These are phyloP conservation scores for Odontamblyopus rebecca DNA, from an alignment of 2,797 vertebrate species.

Conservation along the genomic window DNA sequence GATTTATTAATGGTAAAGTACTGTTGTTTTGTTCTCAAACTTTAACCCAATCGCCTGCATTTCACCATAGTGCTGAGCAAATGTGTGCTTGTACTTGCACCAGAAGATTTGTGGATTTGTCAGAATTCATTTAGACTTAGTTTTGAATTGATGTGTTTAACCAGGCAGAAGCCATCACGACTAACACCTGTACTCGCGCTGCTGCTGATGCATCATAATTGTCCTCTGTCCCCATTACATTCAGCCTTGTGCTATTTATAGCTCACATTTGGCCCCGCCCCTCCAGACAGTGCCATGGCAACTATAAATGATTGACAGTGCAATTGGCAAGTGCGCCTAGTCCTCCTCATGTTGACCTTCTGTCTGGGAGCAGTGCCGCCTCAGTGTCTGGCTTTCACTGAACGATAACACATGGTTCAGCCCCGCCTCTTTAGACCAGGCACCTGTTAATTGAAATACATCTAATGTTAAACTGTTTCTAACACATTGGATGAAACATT, in stretches of 20 bases:
- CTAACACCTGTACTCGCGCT: slow-evolving; percentile 28
- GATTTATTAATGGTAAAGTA: neutral
- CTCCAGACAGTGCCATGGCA: slow-evolving; percentile 38
- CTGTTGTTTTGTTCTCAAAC: neutral
- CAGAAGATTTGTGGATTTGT: slow-evolving; percentile 41
- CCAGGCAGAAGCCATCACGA: slow-evolving; percentile 16
- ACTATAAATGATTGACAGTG: slow-evolving; percentile 63
- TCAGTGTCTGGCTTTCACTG: slow-evolving; percentile 37
- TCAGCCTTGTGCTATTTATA: slow-evolving; percentile 67
- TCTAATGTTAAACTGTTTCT: neutral
- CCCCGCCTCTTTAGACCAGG: slow-evolving; percentile 8
- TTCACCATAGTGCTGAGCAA: slow-evolving; percentile 17
- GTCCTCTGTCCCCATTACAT: slow-evolving; percentile 54
- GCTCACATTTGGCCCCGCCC: slow-evolving; percentile 44
- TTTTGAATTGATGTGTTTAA: slow-evolving; percentile 52
- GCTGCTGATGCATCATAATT: slow-evolving; percentile 53
- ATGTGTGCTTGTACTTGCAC: slow-evolving; percentile 22
- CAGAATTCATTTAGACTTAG: slow-evolving; percentile 53
- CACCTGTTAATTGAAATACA: neutral
- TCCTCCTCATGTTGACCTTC: slow-evolving; percentile 58
- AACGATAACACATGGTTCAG: slow-evolving; percentile 44
- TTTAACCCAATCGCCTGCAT: neutral
- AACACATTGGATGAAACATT: neutral
- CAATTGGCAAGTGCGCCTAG: slow-evolving; percentile 40
- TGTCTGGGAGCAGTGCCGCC: slow-evolving; percentile 41